Evolutionary conservation across 2,888 invertebrate species (phyloP).

Genomic region (Athalia cordata): DNA sequence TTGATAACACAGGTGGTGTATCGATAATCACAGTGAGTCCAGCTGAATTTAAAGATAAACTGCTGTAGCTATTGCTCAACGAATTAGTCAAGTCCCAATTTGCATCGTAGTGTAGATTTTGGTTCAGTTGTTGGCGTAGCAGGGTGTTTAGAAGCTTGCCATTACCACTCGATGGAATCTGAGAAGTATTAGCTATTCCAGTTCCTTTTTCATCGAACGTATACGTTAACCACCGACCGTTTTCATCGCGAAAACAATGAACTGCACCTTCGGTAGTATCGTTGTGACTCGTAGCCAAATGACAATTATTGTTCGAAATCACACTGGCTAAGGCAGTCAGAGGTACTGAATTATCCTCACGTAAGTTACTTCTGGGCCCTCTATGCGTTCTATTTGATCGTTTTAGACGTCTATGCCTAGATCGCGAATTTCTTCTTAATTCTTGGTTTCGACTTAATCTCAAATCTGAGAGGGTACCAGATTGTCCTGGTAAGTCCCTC

Average conservation of each 20-base stretch:
- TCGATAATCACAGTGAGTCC: conserved; percentile 72
- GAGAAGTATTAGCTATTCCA: conserved; percentile 74
- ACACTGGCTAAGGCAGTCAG: conserved; percentile 72
- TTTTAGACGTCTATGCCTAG: conserved; percentile 77
- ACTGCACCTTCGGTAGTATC: conserved; percentile 90
- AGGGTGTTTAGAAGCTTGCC: conserved; percentile 69
- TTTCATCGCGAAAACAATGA: conserved; percentile 90
- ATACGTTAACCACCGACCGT: conserved; percentile 90
- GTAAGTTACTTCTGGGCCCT: conserved; percentile 56
- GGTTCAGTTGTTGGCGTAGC: conserved; percentile 64
- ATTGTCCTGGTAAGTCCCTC: conserved; percentile 75
- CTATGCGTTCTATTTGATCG: conserved; percentile 75
- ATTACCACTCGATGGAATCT: conserved; percentile 60
- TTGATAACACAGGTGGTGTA: conserved; percentile 67
- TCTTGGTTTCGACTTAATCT: conserved; percentile 51
- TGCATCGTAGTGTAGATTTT: conserved; percentile 59
- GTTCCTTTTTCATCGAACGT: conserved; percentile 88
- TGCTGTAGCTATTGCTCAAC: conserved; percentile 74
- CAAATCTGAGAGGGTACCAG: conserved; percentile 53
- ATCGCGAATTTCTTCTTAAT: conserved; percentile 73
- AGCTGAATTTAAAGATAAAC: conserved; percentile 74
- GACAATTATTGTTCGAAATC: conserved; percentile 75
- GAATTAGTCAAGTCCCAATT: conserved; percentile 71
- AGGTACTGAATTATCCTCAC: conserved; percentile 63
- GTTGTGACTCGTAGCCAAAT: conserved; percentile 87